Evolutionary conservation across 2,797 vertebrate genomes (phyloP), one percentile per base, ranked within the genome.

Genomic region (Pangasius larnaudii): DNA sequence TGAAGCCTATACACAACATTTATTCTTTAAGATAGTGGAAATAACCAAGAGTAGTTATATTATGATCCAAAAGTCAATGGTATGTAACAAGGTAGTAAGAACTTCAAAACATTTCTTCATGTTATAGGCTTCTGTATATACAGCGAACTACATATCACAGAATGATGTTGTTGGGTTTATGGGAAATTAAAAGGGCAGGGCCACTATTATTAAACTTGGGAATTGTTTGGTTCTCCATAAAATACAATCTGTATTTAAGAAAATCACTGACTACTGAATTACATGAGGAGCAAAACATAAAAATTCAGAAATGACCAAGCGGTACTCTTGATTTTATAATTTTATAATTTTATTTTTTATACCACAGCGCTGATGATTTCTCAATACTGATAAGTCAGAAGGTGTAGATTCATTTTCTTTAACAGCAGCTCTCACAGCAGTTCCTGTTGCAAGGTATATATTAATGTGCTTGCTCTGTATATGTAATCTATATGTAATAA

Each of bases 401-500:
- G 14, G 80, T 80, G 51, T 80, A 39, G 53, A 27, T 39, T 59
- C 51, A 58, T 10, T 79, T 79, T 36, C 77, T 78, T 24, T 24
- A 19, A 36, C 30, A 79, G 53, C n/a, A 13, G 27, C 30, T 36
- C 30, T 81, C 5, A 61, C 5, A 59, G 39, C n/a, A 18, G 24
- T 65, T 82, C 75, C 56, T 42, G 56, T 59, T 81, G 27, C n/a
- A 83, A 30, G 8, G 42, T 14, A 42, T 81, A 80, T 58, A 59
- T 58, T 80, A 59, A 27, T 59, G 78, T 59, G 11, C 78, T 39
- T 58, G 5, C 18, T 27, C 5, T 80, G 58, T 42, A 42, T 42
- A 42, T 42, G 5, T 42, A 42, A 6, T 42, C 39, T 42, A 58
- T 24, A 61, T 61, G 5, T 61, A 9, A 63, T 63, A 3, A 18